These are phyloP conservation scores for Oreotragus oreotragus DNA, from an alignment of 2,113 vertebrate species.

Conservation along the genomic window DNA sequence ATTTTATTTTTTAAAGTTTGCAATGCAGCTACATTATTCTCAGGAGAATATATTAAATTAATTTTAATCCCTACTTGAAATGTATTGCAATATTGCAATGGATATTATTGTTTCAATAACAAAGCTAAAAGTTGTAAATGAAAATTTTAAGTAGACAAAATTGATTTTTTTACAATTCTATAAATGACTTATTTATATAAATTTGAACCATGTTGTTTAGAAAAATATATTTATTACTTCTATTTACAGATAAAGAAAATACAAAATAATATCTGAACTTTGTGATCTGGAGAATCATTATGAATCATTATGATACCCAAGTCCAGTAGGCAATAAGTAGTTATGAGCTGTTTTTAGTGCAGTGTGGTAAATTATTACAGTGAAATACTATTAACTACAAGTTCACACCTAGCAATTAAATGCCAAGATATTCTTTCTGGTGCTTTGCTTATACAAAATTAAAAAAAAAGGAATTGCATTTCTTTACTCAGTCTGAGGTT, in stretches of 20 bases:
- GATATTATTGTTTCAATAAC: not conserved
- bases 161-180: not conserved
- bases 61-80: not conserved
- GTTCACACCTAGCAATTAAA: constrained; percentile 31
- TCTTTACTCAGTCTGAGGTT: constrained; percentile 35
- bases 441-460: not conserved
- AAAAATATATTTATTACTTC: not conserved
- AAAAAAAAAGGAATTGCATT: constrained; percentile 3
- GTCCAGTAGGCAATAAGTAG: not conserved
- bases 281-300: not conserved
- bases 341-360: not conserved
- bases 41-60: not conserved
- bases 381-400: constrained; percentile 11
- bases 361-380: not conserved
- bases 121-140: not conserved
- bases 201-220: not conserved
- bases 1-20: not conserved
- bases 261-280: not conserved
- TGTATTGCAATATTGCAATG: not conserved
- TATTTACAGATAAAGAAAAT: not conserved
- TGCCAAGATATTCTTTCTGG: not conserved
- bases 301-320: not conserved
- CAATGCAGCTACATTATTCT: not conserved
- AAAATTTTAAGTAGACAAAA: not conserved
- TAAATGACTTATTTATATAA: not conserved